phyloP scores from a whole-genome alignment of 2,888 invertebrate species.

The Rotaria sp. region DNA sequence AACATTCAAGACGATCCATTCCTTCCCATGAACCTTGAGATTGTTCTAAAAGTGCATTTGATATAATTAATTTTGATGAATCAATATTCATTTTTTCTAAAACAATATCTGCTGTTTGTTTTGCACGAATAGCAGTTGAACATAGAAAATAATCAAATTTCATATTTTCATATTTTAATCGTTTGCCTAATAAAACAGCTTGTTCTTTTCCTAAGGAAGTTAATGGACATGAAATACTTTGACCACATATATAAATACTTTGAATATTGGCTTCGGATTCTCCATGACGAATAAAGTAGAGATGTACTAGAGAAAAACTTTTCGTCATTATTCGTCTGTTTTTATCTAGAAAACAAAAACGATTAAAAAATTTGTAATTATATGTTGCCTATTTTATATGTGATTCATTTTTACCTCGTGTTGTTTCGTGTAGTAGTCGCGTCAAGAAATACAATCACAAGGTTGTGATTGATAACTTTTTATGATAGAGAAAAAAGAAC shows the following conservation, averaged over 20 bases:
- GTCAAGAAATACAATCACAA: too few species aligned
- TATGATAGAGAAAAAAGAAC: too few species aligned
- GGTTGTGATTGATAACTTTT: too few species aligned
- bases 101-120: not conserved
- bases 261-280: not conserved
- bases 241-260: not conserved
- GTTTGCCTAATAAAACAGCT: not conserved
- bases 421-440: too few species aligned
- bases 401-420: too few species aligned
- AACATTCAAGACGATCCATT: not conserved
- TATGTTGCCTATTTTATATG: too few species aligned
- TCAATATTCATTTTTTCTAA: not conserved
- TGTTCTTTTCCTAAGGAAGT: not conserved
- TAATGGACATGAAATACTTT: not conserved
- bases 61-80: not conserved
- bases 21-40: slow-evolving; percentile 10
- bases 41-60: slow-evolving; percentile 1
- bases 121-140: not conserved
- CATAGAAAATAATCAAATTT: not conserved
- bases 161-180: not conserved
- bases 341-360: too few species aligned
- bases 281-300: not conserved
- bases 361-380: too few species aligned
- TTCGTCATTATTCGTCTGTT: too few species aligned
- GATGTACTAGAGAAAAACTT: not conserved